phyloP scores from a whole-genome alignment of 2,888 invertebrate species.

The Octodonta nipae region DNA sequence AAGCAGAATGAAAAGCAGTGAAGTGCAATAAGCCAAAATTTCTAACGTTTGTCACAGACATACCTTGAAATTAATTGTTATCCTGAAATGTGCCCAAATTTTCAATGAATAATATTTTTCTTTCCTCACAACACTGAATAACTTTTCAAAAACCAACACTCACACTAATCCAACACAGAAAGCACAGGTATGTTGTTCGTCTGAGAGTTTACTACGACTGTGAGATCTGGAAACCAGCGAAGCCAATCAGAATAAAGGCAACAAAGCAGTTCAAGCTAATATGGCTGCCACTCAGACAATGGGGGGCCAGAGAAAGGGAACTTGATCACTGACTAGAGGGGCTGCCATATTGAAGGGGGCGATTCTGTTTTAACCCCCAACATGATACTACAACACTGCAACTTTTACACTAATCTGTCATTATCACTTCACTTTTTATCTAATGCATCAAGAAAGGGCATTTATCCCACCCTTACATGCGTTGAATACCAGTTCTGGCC shows the following conservation, averaged over 20 bases:
- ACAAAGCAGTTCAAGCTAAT: constrained; percentile 37
- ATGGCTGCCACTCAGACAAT: constrained; percentile 39
- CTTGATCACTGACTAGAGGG: constrained; percentile 27
- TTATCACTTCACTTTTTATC: constrained; percentile 10
- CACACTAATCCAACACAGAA: constrained; percentile 22
- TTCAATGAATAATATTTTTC: neutral
- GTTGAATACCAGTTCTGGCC: no score
- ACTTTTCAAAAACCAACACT: constrained; percentile 21
- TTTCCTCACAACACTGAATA: constrained; percentile 8
- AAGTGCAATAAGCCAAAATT: constrained; percentile 12
- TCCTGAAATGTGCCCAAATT: constrained; percentile 10
- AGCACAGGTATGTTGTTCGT: constrained; percentile 23
- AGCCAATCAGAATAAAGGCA: constrained; percentile 38
- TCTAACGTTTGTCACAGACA: constrained; percentile 9
- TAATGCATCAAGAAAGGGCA: no score
- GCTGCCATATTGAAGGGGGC: constrained; percentile 26
- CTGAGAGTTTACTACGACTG: constrained; percentile 29
- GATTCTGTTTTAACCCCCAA: constrained; percentile 29
- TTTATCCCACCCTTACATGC: no score
- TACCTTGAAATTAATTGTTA: constrained; percentile 14
- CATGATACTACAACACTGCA: constrained; percentile 24
- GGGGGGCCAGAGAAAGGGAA: constrained; percentile 36
- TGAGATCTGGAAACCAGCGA: constrained; percentile 34
- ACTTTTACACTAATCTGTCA: constrained; percentile 12
- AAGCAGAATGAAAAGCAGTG: constrained; percentile 16